Base-by-base conservation (phyloP, 2,113 vertebrate species). In the Sinocyclocheilus grahami region DNA sequence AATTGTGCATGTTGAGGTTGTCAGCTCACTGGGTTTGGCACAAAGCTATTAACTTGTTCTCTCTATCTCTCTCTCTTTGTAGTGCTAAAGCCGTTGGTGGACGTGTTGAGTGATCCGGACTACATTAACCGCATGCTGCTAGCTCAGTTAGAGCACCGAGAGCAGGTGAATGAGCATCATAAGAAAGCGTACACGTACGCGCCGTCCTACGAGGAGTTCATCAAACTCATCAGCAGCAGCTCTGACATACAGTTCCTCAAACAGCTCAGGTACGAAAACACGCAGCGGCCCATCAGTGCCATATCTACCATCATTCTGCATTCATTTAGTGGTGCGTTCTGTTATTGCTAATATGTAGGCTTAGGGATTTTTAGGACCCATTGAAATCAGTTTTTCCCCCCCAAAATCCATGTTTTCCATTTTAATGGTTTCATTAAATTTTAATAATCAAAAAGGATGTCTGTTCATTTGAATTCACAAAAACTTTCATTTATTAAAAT, bases 171-270 rank as follows among this genome's bases (percentile, higher is more conserved):
- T 65, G 97, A 97, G 82, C 97, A 96, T 90, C 98, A 99, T 95
- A 98, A 97, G 93, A 97, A 97, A 93, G 96, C 97, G 88, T 99
- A 99, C 93, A 98, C 97, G 78, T 99, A 99, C 33, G 97, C 98
- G 75, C 98, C 98, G 90, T 99, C 97, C 85, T 99, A 99, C 13
- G 98, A 99, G 92, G 98, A 99, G 89, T 99, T 99, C 93, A 96
- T 99, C 95, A 99, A 99, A 90, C 97, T 99, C 82, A 99, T 99
- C 93, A 97, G 95, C 91, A 96, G 96, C 93, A 99, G 95, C 90
- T 93, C 97, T 0, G 98, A 99, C 90, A 92, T 98, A 76, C 96
- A 98, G 88, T 99, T 99, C 94, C 96, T 99, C 93, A 98, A 97
- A 93, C 98, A 98, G 87, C 96, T 99, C 94, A 99, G 98, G 98